Evolutionary conservation across 2,797 vertebrate species (phyloP), one percentile per base, ranked within the genome.

Genomic region (Vultur gryphus): DNA sequence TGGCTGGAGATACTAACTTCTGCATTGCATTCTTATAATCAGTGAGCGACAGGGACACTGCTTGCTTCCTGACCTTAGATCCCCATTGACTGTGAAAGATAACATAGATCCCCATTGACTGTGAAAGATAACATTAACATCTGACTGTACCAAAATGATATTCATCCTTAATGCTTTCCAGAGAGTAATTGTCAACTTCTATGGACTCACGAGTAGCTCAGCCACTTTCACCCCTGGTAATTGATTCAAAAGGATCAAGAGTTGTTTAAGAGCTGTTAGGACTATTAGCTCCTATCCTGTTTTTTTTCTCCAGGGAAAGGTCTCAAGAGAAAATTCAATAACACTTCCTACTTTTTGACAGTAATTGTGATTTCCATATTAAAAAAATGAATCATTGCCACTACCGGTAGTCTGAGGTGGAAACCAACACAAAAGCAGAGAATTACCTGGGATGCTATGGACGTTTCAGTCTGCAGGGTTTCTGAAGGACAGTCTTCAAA

Each of bases 291-390:
- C 28, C 8, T 41, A 59, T 43, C 24, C 28, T 80, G n/a, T 4
- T n/a, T 65, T 91, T 94, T 89, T 73, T 43, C 25, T 57, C n/a
- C 29, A 89, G 33, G 16, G 28, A 85, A 94, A 71, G 48, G 6
- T 33, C 10, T 78, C 43, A 71, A 86, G 75, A 91, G 64, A 95
- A 96, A 97, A 91, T 75, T 90, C 82, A 87, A 69, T 95, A 24
- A 61, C 9, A 39, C 37, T 64, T 86, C 65, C 83, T 83, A 64
- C 6, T 49, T 91, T 95, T 85, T 71, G 35, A 51, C 35, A 84
- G 48, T 57, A 87, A 76, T n/a, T 54, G 20, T 61, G 39, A 79
- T 87, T 94, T 87, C 18, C 16, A 14, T 66, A 75, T 75, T 71
- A 31, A 64, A 88, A 41, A 58, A 44, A 43, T 2, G 3, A 87